phyloP scores from a whole-genome alignment of 92 coral and sea anemone species.

The Umimayanthus chanpuru region DNA sequence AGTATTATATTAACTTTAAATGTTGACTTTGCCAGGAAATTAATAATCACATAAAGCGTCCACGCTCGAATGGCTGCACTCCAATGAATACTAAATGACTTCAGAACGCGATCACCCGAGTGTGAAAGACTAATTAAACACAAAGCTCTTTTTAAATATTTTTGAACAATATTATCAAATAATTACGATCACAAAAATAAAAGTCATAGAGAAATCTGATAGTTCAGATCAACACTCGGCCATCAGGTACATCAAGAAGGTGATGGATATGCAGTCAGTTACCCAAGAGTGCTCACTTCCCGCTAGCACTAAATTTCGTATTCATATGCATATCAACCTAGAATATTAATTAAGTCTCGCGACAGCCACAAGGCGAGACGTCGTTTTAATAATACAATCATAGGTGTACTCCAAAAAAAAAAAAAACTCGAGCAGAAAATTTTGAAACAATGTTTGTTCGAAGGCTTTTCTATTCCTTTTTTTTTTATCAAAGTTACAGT shows the following conservation, averaged over 20 bases:
- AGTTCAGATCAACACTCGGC: background rate
- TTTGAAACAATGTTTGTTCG: no score
- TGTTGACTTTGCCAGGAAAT: conserved; percentile 29
- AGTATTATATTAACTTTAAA: background rate
- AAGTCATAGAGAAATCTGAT: background rate
- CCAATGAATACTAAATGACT: conserved; percentile 14
- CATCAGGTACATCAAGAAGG: background rate
- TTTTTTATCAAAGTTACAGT: no score
- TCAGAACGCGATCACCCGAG: background rate
- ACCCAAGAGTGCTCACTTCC: background rate
- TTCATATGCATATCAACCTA: background rate
- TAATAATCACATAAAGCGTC: background rate
- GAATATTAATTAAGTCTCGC: background rate
- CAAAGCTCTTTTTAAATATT: background rate
- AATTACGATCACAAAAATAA: background rate
- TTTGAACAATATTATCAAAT: background rate
- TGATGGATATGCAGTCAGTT: background rate
- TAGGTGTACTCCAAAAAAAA: background rate
- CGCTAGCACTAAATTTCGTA: no score
- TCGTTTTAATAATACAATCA: background rate
- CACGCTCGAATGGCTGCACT: conserved; percentile 19
- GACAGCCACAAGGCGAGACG: background rate
- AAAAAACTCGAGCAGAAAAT: no score
- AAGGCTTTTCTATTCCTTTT: no score
- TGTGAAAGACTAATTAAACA: conserved; percentile 10